Conservation (phyloP, 2,888 invertebrate species). For the Phalera bucephala region DNA sequence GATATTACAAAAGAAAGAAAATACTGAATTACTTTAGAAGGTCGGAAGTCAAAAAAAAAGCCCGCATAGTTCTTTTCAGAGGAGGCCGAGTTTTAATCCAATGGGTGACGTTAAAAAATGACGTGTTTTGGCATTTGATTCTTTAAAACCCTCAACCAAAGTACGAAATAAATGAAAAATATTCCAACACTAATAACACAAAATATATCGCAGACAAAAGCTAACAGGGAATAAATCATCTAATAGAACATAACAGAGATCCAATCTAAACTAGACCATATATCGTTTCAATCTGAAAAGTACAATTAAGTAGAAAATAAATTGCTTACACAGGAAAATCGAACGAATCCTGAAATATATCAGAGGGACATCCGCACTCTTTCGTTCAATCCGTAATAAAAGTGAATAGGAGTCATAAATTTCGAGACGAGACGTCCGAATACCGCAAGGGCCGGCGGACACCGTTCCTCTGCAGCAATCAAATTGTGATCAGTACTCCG, state of each 20-base stretch:
- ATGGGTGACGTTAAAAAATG: too few relatives aligned
- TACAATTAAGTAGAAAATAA: conserved; percentile 34
- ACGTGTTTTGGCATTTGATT: too few relatives aligned
- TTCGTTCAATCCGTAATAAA: conserved; percentile 74
- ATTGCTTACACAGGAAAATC: conserved; percentile 30
- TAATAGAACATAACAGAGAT: conserved; percentile 7
- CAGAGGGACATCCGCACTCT: conserved; percentile 65
- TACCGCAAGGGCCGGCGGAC: conserved; percentile 41
- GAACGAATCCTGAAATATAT: conserved; percentile 43
- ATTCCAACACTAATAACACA: too few relatives aligned
- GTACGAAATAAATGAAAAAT: too few relatives aligned
- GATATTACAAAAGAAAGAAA: too few relatives aligned
- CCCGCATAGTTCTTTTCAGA: too few relatives aligned
- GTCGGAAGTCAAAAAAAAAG: too few relatives aligned
- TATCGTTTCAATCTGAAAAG: conserved; percentile 34
- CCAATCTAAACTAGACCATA: conserved; percentile 29
- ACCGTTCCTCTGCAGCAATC: conserved; percentile 57
- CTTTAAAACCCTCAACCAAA: too few relatives aligned
- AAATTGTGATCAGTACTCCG: conserved; percentile 72
- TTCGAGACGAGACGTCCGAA: conserved; percentile 51
- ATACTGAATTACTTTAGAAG: too few relatives aligned
- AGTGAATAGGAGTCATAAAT: conserved; percentile 68
- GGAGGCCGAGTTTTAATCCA: too few relatives aligned
- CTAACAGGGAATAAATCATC: too few relatives aligned
- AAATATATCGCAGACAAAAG: too few relatives aligned